Conservation (phyloP, 2,888 invertebrate species). For the Crematogaster levior region DNA sequence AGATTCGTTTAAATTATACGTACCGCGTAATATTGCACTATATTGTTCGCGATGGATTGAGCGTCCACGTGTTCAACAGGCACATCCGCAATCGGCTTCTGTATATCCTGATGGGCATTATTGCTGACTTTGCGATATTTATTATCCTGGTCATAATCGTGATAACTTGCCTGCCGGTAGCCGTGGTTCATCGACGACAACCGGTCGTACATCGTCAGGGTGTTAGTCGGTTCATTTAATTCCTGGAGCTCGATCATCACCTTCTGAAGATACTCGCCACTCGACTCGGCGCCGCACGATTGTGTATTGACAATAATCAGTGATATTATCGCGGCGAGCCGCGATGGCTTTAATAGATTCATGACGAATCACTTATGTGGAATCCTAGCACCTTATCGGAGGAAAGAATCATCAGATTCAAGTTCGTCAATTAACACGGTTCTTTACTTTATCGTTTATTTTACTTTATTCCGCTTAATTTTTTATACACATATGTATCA, state of each 20-base stretch:
- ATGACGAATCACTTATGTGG: constrained; percentile 34
- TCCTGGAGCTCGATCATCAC: constrained; percentile 78
- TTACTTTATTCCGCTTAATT: neutral
- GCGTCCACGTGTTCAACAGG: constrained; percentile 7
- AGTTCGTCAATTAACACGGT: neutral
- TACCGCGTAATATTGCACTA: constrained; percentile 67
- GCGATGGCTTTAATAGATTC: constrained; percentile 55
- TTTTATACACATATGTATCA: neutral
- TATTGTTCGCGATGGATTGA: constrained; percentile 34
- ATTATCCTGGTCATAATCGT: neutral
- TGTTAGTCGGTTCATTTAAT: constrained; percentile 69
- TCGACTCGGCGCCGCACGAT: constrained; percentile 73
- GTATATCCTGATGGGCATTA: neutral
- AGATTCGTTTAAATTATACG: neutral
- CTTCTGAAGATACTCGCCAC: constrained; percentile 78
- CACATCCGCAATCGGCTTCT: neutral
- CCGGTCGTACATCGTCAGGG: constrained; percentile 35
- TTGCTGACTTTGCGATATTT: constrained; percentile 20
- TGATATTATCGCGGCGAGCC: constrained; percentile 56
- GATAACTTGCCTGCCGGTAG: constrained; percentile 33
- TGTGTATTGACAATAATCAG: constrained; percentile 52
- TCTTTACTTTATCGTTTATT: neutral
- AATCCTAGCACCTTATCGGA: neutral
- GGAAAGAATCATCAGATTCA: neutral
- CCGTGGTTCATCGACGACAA: neutral